Evolutionary conservation across 1,140 invertebrate genomes (phyloP).

Genomic region (Aphidius gifuensis): DNA sequence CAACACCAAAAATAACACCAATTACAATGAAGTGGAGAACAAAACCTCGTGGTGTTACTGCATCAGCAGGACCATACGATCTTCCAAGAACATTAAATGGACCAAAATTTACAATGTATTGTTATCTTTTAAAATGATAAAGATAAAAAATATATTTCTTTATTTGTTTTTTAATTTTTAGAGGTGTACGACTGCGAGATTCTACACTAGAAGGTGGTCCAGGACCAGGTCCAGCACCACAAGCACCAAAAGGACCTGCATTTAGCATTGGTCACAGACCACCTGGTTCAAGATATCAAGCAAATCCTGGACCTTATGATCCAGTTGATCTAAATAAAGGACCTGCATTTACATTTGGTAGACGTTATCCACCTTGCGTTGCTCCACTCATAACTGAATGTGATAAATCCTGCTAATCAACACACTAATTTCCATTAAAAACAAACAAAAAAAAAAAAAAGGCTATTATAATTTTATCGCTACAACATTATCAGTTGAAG

Average conservation of each 20-base stretch:
- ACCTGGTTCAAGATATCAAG: slow-evolving; percentile 5
- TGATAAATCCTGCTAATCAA: slow-evolving; percentile 32
- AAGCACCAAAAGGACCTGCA: slow-evolving; percentile 23
- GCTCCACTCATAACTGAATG: slow-evolving; percentile 31
- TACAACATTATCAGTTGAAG: background rate
- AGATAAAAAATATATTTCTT: too few relatives aligned
- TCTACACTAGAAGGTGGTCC: slow-evolving; percentile 14
- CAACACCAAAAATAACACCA: slow-evolving; percentile 22
- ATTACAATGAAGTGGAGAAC: slow-evolving; percentile 32
- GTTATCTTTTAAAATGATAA: background rate
- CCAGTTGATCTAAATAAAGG: slow-evolving; percentile 13
- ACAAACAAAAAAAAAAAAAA: slow-evolving; percentile 15
- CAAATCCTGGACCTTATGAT: slow-evolving; percentile 34
- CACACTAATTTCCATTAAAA: background rate
- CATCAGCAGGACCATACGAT: slow-evolving; percentile 34
- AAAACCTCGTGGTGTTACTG: background rate
- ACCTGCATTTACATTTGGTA: slow-evolving; percentile 30
- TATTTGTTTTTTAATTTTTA: slow-evolving; percentile 15
- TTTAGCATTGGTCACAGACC: slow-evolving; percentile 15
- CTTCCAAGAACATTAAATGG: slow-evolving; percentile 22
- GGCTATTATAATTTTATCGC: background rate
- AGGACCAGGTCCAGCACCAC: slow-evolving; percentile 20
- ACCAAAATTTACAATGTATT: slow-evolving; percentile 38
- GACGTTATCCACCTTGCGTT: slow-evolving; percentile 31
- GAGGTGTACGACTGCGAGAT: slow-evolving; percentile 14